These are phyloP conservation scores for Urocyon cinereoargenteus DNA, from an alignment of 2,797 vertebrate species.

Conservation along the genomic window DNA sequence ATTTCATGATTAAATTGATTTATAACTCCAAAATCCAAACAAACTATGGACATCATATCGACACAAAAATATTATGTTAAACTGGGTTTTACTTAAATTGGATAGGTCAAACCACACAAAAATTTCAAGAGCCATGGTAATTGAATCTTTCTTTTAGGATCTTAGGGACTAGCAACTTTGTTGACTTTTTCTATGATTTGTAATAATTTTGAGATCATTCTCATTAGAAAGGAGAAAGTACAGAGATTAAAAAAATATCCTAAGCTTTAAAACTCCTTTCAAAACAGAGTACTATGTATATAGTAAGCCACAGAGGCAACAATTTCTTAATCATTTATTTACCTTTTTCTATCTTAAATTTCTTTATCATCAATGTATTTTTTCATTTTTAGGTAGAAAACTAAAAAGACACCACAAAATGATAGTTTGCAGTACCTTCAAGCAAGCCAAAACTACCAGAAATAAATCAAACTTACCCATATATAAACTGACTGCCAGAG, in stretches of 20 bases:
- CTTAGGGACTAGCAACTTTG: slow-evolving; percentile 39
- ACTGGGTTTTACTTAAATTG: slow-evolving; percentile 9
- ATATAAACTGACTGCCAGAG: slow-evolving; percentile 56
- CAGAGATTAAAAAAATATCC: background rate
- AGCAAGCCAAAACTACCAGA: background rate
- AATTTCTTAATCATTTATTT: slow-evolving; percentile 22
- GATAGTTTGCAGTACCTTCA: slow-evolving; percentile 26
- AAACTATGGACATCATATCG: background rate
- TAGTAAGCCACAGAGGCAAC: background rate
- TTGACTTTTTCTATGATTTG: slow-evolving; percentile 18
- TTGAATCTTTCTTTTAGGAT: slow-evolving; percentile 19
- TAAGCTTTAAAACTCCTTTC: slow-evolving; percentile 24
- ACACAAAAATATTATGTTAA: slow-evolving; percentile 42
- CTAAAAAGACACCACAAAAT: slow-evolving; percentile 7
- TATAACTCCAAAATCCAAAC: slow-evolving; percentile 23
- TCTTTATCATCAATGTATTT: slow-evolving; percentile 24
- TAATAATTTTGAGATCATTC: slow-evolving; percentile 30
- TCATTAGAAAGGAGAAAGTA: slow-evolving; percentile 55
- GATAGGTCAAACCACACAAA: slow-evolving; percentile 17
- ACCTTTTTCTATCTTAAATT: slow-evolving; percentile 50
- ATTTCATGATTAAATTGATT: slow-evolving; percentile 7
- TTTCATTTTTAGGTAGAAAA: slow-evolving; percentile 32
- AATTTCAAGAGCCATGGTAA: slow-evolving; percentile 28
- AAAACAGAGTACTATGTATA: background rate
- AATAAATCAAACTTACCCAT: slow-evolving; percentile 21